phyloP scores from a whole-genome alignment of 2,888 invertebrate species.

The Drepanosiphum platanoidis region DNA sequence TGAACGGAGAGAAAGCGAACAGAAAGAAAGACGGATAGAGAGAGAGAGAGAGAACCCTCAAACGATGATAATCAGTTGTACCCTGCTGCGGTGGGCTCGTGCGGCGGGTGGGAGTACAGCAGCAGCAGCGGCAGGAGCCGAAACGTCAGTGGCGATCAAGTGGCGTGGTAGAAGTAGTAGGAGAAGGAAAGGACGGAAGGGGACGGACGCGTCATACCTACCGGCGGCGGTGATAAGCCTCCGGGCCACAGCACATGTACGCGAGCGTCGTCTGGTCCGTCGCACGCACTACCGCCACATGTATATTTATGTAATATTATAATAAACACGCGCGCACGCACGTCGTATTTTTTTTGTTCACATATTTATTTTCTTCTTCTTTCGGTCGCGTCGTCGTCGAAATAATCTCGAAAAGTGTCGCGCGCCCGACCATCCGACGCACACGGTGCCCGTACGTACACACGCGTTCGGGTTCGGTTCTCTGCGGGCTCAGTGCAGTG shows the following conservation, averaged over 20 bases:
- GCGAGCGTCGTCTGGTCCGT: background rate
- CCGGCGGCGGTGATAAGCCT: slow-evolving; percentile 1
- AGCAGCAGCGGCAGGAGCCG: background rate
- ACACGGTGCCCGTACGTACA: too few species aligned
- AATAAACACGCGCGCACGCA: background rate
- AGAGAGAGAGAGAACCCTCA: background rate
- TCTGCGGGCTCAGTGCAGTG: background rate
- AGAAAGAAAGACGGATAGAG: background rate
- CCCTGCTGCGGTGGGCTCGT: background rate
- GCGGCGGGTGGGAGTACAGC: slow-evolving; percentile 5
- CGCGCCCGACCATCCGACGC: background rate
- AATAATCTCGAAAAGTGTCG: background rate
- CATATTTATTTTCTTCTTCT: background rate
- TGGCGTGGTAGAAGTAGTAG: background rate
- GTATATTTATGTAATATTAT: background rate
- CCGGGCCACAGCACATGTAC: slow-evolving; percentile 18
- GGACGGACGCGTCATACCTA: too few species aligned
- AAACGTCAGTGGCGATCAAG: background rate
- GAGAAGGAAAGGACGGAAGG: background rate
- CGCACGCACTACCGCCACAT: background rate
- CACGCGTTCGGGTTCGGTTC: background rate
- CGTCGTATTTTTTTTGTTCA: background rate
- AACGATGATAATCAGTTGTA: background rate
- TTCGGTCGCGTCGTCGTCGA: background rate
- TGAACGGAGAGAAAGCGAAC: too few species aligned